Evolutionary conservation across 2,888 invertebrate genomes (phyloP).

Genomic region (Microdon myrmicae): DNA sequence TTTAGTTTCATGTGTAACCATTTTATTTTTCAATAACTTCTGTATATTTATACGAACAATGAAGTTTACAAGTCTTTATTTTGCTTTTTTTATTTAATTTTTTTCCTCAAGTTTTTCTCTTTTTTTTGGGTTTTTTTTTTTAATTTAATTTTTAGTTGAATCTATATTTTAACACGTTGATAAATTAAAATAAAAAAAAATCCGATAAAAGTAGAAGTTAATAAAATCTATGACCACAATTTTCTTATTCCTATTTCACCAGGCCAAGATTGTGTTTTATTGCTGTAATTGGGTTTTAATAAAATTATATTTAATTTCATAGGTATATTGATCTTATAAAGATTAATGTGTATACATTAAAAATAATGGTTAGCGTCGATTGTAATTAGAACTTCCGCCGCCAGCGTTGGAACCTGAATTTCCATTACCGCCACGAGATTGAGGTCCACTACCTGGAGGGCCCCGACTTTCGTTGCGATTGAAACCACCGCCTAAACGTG

Average conservation of each 20-base stretch:
- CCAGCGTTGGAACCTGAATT: constrained; percentile 57
- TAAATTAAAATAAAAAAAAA: constrained; percentile 53
- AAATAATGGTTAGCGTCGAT: constrained; percentile 64
- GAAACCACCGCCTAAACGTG: constrained; percentile 59
- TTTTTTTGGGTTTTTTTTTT: constrained; percentile 33
- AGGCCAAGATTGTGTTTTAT: constrained; percentile 37
- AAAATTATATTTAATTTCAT: constrained; percentile 34
- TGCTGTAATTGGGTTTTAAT: constrained; percentile 43
- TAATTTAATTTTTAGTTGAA: constrained; percentile 23
- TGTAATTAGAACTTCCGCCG: constrained; percentile 59
- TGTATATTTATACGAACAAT: constrained; percentile 59
- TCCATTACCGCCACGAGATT: constrained; percentile 60
- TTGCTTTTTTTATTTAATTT: constrained; percentile 64
- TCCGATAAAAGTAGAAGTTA: constrained; percentile 48
- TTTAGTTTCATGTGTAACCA: constrained; percentile 42
- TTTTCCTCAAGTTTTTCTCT: constrained; percentile 53
- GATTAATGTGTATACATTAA: constrained; percentile 55
- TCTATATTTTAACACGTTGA: constrained; percentile 38
- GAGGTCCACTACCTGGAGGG: constrained; percentile 60
- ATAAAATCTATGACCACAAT: constrained; percentile 45
- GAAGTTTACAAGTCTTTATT: constrained; percentile 65
- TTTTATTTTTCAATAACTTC: constrained; percentile 43
- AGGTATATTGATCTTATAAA: constrained; percentile 54
- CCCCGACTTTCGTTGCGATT: constrained; percentile 65
- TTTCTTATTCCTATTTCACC: constrained; percentile 30